Evolutionary conservation across 2,888 invertebrate genomes (phyloP).

Genomic region (Cosmopolites sordidus): DNA sequence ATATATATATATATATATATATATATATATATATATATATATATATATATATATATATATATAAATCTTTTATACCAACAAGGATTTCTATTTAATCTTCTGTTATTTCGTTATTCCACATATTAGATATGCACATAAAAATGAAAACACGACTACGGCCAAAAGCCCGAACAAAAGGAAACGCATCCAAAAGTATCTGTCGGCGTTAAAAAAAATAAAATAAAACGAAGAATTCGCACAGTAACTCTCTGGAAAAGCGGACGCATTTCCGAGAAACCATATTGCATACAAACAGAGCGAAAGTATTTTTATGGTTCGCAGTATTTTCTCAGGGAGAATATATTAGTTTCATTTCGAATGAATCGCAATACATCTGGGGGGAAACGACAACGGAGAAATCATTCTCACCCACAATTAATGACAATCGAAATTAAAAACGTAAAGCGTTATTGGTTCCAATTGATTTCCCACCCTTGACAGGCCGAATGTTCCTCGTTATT

Average conservation of each 20-base stretch:
- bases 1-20: too few relatives aligned
- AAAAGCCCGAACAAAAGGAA: too few relatives aligned
- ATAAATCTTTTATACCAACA: too few relatives aligned
- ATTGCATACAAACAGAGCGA: constrained; percentile 35
- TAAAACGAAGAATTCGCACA: background rate
- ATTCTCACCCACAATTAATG: constrained; percentile 47
- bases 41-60: too few relatives aligned
- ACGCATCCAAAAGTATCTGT: too few relatives aligned
- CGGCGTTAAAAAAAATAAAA: too few relatives aligned
- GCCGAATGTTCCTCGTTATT: constrained; percentile 20
- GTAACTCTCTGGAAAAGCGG: background rate
- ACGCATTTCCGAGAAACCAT: constrained; percentile 9
- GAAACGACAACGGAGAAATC: constrained; percentile 35
- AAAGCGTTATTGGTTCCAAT: constrained; percentile 38
- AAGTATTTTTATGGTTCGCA: constrained; percentile 47
- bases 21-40: too few relatives aligned
- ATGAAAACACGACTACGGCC: too few relatives aligned
- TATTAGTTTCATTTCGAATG: constrained; percentile 51
- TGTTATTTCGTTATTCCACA: too few relatives aligned
- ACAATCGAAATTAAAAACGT: constrained; percentile 49
- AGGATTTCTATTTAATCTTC: too few relatives aligned
- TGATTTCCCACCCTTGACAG: constrained; percentile 30
- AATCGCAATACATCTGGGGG: constrained; percentile 44
- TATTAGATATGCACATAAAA: too few relatives aligned
- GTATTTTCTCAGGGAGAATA: constrained; percentile 44